Percentiles rank a stretch among this genome's conserved stretches.
Conservation (phyloP, 1,140 invertebrate species). For the Cyphomyrmex costatus region DNA sequence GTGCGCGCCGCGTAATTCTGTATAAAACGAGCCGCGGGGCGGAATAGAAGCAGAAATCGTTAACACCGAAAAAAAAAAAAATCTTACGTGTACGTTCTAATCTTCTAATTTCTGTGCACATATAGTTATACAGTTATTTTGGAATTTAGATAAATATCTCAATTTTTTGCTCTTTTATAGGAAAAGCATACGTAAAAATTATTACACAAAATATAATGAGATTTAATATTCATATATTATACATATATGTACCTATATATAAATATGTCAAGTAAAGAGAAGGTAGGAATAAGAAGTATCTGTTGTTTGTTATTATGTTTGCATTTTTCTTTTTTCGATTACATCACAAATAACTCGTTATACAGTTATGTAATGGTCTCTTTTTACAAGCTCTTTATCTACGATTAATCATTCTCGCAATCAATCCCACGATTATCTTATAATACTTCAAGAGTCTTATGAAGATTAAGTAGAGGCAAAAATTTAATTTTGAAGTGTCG, state of each 20-base stretch:
- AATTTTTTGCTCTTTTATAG: not conserved
- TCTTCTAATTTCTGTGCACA: not conserved
- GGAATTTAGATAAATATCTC: not conserved
- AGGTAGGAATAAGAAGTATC: not conserved
- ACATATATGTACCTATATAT: not conserved
- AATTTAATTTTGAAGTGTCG: not conserved
- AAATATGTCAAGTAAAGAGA: not conserved
- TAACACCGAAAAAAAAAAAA: constrained; percentile 18
- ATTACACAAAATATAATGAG: not conserved
- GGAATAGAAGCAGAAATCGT: constrained; percentile 10
- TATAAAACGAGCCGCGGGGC: constrained; percentile 38
- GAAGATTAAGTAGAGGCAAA: not conserved
- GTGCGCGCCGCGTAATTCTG: constrained; percentile 37
- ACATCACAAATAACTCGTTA: constrained; percentile 32
- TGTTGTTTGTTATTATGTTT: not conserved
- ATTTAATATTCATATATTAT: not conserved
- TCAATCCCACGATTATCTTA: not conserved
- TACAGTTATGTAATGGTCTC: not conserved
- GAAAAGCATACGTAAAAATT: not conserved
- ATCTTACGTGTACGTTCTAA: not conserved
- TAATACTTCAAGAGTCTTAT: not conserved
- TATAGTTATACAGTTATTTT: constrained; percentile 6
- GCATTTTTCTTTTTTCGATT: not conserved
- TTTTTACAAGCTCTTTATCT: constrained; percentile 50
- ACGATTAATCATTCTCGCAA: not conserved